Conservation (phyloP, 2,888 invertebrate genomes). For the Oscheius onirici region DNA sequence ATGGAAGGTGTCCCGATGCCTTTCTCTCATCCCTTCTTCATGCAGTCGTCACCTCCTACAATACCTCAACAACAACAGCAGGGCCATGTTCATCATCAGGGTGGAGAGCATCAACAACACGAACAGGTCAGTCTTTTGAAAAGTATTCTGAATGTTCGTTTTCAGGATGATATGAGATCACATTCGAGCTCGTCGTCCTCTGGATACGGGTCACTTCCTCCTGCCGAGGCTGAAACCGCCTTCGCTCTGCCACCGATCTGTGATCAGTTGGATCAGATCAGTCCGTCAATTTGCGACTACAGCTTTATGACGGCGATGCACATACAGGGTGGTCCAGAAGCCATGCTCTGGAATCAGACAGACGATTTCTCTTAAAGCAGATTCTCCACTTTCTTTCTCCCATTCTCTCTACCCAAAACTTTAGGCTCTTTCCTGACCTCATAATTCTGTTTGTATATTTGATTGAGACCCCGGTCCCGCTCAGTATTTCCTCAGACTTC, state of each 20-base stretch:
- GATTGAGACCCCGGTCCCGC: slow-evolving; percentile 15
- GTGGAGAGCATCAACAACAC: slow-evolving; percentile 16
- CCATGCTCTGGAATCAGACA: slow-evolving; percentile 26
- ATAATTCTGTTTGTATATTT: slow-evolving; percentile 21
- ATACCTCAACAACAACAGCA: slow-evolving; percentile 5
- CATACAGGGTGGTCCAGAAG: slow-evolving; percentile 35
- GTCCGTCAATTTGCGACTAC: slow-evolving; percentile 43
- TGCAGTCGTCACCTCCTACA: slow-evolving; percentile 18
- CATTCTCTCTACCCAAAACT: not conserved
- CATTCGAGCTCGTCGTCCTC: slow-evolving; percentile 60
- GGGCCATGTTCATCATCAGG: not conserved
- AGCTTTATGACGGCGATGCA: slow-evolving; percentile 32
- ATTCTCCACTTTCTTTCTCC: not conserved
- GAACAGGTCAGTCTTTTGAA: not conserved
- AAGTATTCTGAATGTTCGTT: not conserved
- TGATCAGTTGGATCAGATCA: slow-evolving; percentile 17
- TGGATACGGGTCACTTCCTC: slow-evolving; percentile 48
- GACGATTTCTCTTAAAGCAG: slow-evolving; percentile 33
- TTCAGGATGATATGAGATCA: slow-evolving; percentile 62
- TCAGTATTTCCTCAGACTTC: slow-evolving; percentile 15
- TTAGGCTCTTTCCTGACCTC: slow-evolving; percentile 26
- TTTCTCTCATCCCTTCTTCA: slow-evolving; percentile 12
- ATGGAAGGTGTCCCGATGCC: slow-evolving; percentile 29
- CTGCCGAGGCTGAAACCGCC: slow-evolving; percentile 9
- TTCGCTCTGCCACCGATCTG: not conserved